Conservation (phyloP, 2,888 invertebrate species). For the Trisateles emortualis region DNA sequence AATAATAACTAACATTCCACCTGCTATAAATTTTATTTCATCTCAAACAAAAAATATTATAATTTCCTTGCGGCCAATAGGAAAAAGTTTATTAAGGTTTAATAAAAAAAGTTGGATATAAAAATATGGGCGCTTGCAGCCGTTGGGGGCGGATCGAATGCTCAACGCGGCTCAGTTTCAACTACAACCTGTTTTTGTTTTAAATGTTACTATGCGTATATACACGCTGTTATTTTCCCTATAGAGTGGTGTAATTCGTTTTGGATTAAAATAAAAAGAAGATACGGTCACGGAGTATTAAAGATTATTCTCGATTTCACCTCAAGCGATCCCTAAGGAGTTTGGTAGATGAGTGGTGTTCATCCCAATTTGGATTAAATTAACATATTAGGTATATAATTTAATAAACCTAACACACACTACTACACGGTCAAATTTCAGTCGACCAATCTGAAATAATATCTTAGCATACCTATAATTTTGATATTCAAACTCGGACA, state of each 20-base stretch:
- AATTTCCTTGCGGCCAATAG: conserved; percentile 82
- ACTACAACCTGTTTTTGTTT: conserved; percentile 74
- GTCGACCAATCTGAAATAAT: neutral
- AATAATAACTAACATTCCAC: conserved; percentile 67
- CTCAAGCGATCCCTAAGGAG: neutral
- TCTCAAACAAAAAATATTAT: conserved; percentile 66
- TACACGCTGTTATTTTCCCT: conserved; percentile 20
- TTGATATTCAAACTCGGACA: no score
- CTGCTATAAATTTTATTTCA: conserved; percentile 83
- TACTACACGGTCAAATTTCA: neutral
- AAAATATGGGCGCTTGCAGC: conserved; percentile 59
- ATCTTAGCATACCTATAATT: no score
- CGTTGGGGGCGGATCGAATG: conserved; percentile 77
- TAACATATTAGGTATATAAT: neutral
- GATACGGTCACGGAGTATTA: conserved; percentile 10
- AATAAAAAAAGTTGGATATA: conserved; percentile 70
- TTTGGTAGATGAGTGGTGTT: neutral
- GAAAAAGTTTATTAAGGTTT: conserved; percentile 80
- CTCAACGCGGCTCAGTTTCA: conserved; percentile 65
- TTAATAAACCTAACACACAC: neutral
- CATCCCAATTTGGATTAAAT: neutral
- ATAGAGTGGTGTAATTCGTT: conserved; percentile 22
- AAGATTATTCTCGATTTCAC: conserved; percentile 7
- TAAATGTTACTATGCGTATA: conserved; percentile 54
- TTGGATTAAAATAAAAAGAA: conserved; percentile 12